Evolutionary conservation across 1,140 invertebrate species (phyloP), one percentile per base, ranked within the genome.

Genomic region (Oscheius sp.): DNA sequence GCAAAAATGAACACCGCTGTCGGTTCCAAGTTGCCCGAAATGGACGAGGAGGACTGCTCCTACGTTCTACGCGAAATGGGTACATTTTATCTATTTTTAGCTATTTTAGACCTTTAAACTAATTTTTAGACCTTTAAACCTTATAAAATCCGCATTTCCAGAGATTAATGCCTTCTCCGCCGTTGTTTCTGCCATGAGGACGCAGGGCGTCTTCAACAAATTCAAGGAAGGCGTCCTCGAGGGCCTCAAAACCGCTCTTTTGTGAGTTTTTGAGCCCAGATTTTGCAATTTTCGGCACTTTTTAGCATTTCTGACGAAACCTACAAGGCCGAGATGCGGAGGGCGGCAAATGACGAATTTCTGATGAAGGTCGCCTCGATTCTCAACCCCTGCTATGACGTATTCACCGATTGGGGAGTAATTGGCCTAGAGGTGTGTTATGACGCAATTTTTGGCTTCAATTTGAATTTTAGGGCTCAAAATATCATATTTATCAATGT

Each of bases 141-240:
- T 23, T 59, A 32, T 15, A 1, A 63, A 63, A 1, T 10, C 31
- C 42, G 34, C 23, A 20, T 58, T 42, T 70, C 46, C 68, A 70
- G 69, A 71, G 20, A 38, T 58, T 31, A 34, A 69, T 38, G 67
- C 46, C n/a, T 69, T 52, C 26, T 59, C 49, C 52, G 69, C 61
- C 32, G 71, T 81, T 15, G 70, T 82, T 2, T 55, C 63, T 28
- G 79, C 79, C 23, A 73, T 82, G 35, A 77, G 79, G 18, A 79
- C 80, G 2, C 81, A 81, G 72, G 80, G 80, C 3, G 79, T 69
- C 18, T 68, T 82, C 4, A 72, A 68, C 20, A 59, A 78, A 49
- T 83, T 83, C 70, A 82, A 78, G 31, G 81, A 83, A 64, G 20
- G 72, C 13, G 23, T 81, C 23, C 35, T 81, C 20, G 77, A 81